Conservation (phyloP, 2,888 invertebrate genomes). For the Acronicta aceris region DNA sequence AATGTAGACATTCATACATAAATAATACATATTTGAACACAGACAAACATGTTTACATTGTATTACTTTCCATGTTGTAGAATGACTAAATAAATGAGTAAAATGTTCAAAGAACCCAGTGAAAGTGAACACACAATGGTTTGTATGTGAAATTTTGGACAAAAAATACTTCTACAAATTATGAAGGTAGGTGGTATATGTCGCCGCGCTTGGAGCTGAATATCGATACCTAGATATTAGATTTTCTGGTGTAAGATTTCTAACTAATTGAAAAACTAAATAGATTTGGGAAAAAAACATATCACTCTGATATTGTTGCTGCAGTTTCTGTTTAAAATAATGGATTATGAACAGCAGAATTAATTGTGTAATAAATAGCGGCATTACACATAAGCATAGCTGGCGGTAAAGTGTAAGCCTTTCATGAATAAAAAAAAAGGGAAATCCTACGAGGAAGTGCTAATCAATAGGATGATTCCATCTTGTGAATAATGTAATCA, state of each 20-base stretch:
- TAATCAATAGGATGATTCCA: background rate
- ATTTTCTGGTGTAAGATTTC: no score
- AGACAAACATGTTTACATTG: constrained; percentile 27
- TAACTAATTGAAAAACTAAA: background rate
- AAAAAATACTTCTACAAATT: background rate
- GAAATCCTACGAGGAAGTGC: constrained; percentile 7
- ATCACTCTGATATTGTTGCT: no score
- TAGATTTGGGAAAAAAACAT: background rate
- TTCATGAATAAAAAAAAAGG: constrained; percentile 21
- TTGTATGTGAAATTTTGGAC: constrained; percentile 17
- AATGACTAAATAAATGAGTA: constrained; percentile 34
- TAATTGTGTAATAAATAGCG: no score
- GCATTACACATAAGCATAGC: no score
- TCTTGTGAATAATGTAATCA: no score
- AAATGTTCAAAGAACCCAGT: constrained; percentile 31
- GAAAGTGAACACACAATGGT: constrained; percentile 38
- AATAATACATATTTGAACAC: constrained; percentile 20
- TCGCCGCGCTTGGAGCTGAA: background rate
- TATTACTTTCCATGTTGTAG: constrained; percentile 37
- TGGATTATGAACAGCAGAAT: no score
- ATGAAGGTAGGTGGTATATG: no score
- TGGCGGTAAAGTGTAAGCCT: no score
- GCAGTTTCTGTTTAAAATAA: no score
- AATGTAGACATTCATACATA: constrained; percentile 8
- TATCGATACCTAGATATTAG: no score